phyloP scores from a whole-genome alignment of 2,888 invertebrate genomes.

The Anoplius nigerrimus region DNA sequence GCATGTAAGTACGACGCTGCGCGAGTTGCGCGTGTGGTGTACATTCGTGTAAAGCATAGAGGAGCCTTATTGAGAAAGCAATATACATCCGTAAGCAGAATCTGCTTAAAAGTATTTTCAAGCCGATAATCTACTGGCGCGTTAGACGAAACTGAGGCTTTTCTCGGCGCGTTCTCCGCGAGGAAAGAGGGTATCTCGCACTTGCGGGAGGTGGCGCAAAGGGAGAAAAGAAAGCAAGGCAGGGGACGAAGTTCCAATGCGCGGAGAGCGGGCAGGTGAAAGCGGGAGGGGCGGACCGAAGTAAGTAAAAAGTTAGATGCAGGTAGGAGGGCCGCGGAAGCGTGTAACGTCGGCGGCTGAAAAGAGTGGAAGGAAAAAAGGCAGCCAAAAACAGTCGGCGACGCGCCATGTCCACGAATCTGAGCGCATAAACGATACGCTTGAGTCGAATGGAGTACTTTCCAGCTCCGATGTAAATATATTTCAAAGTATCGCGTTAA shows the following conservation, averaged over 20 bases:
- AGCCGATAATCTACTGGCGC: constrained; percentile 55
- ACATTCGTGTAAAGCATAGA: constrained; percentile 64
- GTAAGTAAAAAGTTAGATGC: not conserved
- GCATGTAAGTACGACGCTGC: not conserved
- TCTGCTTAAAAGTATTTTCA: constrained; percentile 60
- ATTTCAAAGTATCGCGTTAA: constrained; percentile 19
- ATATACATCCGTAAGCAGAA: constrained; percentile 58
- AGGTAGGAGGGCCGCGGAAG: not conserved
- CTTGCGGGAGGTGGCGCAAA: no score
- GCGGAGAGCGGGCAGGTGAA: not conserved
- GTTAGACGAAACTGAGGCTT: not conserved
- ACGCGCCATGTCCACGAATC: not conserved
- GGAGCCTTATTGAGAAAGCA: constrained; percentile 72
- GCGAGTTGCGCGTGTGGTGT: constrained; percentile 36
- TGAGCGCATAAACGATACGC: not conserved
- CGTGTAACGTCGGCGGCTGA: not conserved
- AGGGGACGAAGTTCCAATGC: no score
- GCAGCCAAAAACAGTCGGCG: not conserved
- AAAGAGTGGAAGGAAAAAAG: no score
- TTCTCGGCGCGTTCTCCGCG: no score
- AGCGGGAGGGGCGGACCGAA: not conserved
- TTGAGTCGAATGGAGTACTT: not conserved
- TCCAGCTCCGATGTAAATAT: constrained; percentile 15
- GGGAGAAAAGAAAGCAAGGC: no score
- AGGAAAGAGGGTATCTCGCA: no score